These are phyloP conservation scores for Tillus elongatus DNA, from an alignment of 2,888 invertebrate species.

Conservation along the genomic window DNA sequence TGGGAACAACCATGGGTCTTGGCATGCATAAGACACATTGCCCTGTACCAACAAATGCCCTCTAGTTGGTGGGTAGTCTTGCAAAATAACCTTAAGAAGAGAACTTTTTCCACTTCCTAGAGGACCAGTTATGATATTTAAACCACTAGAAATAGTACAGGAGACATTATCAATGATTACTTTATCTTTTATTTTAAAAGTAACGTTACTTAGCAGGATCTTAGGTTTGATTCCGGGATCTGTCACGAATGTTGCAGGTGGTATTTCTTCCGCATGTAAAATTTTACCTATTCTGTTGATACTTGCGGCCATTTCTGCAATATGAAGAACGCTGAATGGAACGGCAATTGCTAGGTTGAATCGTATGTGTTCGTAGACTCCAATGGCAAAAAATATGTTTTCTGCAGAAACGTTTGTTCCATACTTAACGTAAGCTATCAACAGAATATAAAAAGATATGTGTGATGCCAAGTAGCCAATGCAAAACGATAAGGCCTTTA, in stretches of 20 bases:
- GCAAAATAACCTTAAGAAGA: slow-evolving; percentile 37
- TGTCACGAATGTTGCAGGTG: slow-evolving; percentile 9
- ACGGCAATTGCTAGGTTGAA: slow-evolving; percentile 22
- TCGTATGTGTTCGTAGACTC: slow-evolving; percentile 21
- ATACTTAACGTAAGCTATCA: slow-evolving; percentile 20
- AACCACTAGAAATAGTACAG: slow-evolving; percentile 37
- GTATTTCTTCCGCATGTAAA: slow-evolving; percentile 18
- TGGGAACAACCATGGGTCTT: slow-evolving; percentile 52
- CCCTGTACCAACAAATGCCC: slow-evolving; percentile 42
- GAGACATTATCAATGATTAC: slow-evolving; percentile 40
- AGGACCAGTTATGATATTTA: slow-evolving; percentile 51
- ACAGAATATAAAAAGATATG: background rate
- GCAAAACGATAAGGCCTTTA: background rate
- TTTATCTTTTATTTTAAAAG: slow-evolving; percentile 24
- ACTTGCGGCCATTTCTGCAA: slow-evolving; percentile 26
- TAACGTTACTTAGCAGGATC: slow-evolving; percentile 19
- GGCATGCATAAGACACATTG: slow-evolving; percentile 46
- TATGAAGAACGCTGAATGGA: slow-evolving; percentile 23
- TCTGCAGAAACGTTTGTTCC: slow-evolving; percentile 24
- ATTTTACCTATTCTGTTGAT: slow-evolving; percentile 24
- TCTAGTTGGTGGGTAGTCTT: slow-evolving; percentile 35
- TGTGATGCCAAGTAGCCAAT: background rate
- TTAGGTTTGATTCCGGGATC: slow-evolving; percentile 11
- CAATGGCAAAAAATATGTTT: slow-evolving; percentile 26
- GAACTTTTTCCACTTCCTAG: slow-evolving; percentile 56